Conservation (phyloP, 2,113 vertebrate genomes). For the Synchiropus splendidus region DNA sequence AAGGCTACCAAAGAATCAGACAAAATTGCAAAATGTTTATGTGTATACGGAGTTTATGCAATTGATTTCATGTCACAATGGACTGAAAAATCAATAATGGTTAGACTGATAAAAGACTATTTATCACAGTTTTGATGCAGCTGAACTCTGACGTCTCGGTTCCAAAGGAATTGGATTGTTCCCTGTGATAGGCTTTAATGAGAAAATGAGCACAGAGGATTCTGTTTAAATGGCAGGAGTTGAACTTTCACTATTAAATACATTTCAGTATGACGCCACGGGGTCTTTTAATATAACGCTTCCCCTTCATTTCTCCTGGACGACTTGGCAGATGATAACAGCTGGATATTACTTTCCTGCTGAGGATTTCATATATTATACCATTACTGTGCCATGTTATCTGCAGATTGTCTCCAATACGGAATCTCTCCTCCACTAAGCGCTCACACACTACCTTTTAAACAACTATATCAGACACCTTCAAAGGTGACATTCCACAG, state of each 20-base stretch:
- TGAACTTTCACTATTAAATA: constrained; percentile 27
- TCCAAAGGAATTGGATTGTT: not conserved
- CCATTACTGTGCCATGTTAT: constrained; percentile 44
- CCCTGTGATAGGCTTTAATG: not conserved
- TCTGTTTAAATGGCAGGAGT: constrained; percentile 32
- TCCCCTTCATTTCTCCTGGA: constrained; percentile 45
- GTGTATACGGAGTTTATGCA: too few species aligned
- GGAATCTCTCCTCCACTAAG: constrained; percentile 4
- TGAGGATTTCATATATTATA: constrained; percentile 38
- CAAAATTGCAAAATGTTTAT: too few species aligned
- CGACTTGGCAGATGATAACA: constrained; percentile 29
- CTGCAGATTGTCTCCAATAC: constrained; percentile 24
- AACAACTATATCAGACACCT: too few species aligned
- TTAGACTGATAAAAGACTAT: too few species aligned
- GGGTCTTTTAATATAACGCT: constrained; percentile 50
- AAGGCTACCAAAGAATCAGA: too few species aligned
- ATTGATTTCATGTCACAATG: too few species aligned
- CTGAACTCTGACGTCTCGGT: too few species aligned
- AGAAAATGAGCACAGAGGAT: not conserved
- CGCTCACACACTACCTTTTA: too few species aligned
- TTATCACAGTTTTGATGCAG: too few species aligned
- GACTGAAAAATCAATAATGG: too few species aligned
- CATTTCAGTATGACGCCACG: constrained; percentile 20
- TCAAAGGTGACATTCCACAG: too few species aligned
- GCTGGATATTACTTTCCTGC: constrained; percentile 46